These are phyloP conservation scores for Apodemia hepburni DNA, from an alignment of 2,888 invertebrate species.

Conservation along the genomic window DNA sequence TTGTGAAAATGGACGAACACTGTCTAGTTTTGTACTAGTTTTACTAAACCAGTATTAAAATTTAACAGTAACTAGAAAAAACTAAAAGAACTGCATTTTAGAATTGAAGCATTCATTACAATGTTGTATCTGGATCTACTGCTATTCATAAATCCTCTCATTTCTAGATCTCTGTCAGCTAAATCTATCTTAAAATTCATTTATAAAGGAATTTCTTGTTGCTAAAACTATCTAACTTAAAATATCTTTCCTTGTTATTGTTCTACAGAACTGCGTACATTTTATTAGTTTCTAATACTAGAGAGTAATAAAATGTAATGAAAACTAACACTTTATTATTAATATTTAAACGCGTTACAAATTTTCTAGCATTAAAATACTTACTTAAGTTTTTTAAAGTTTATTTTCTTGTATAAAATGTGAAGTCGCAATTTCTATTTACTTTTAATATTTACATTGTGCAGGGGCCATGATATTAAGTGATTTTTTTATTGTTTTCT, in stretches of 20 bases:
- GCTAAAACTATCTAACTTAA: not conserved
- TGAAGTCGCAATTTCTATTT: not conserved
- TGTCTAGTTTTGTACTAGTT: too few relatives aligned
- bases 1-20: too few relatives aligned
- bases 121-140: too few relatives aligned
- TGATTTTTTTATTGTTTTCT: not conserved
- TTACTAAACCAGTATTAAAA: too few relatives aligned
- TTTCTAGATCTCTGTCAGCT: constrained; percentile 23
- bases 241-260: not conserved
- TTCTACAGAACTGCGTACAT: not conserved
- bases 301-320: not conserved
- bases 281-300: not conserved
- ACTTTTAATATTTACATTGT: constrained; percentile 5
- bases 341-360: not conserved
- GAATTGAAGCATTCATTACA: too few relatives aligned
- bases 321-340: not conserved
- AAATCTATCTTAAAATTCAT: not conserved
- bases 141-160: constrained; percentile 23
- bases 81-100: too few relatives aligned
- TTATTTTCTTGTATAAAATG: not conserved
- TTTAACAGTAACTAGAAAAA: too few relatives aligned
- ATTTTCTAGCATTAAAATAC: not conserved
- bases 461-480: constrained; percentile 15
- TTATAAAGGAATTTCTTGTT: constrained; percentile 4
- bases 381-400: not conserved